Base-by-base conservation (phyloP, 1,140 invertebrate genomes). In the Antheraea pernyi region DNA sequence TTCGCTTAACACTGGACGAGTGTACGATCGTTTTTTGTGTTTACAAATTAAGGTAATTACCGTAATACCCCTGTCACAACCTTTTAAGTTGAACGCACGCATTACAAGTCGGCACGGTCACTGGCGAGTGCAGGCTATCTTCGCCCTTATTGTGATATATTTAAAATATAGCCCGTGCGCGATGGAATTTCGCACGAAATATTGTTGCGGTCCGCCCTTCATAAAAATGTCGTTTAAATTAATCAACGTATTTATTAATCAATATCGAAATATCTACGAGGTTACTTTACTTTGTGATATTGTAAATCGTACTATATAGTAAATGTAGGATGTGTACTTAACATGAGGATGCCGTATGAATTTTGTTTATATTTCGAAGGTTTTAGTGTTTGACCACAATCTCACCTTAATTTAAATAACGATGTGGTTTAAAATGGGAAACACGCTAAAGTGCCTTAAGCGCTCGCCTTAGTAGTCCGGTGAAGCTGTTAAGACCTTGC, bases 11-110 rank as follows among this genome's bases (percentile, higher is more conserved):
- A 59, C 66, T 75, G 74, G 69, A 64, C 70, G 71, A 75, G 67
- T 72, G 71, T 78, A 79, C 77, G 76, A 72, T 61, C 75, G 70
- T 83, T 85, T 88, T 86, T 86, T 84, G 75, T 86, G 81, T 85
- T 87, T 84, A 86, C 83, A 86, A 89, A 88, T 88, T 89, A 88
- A 86, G 79, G 81, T 84, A 85, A 86, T 87, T 85, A 86, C 82
- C 79, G 82, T 86, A 86, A 86, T 86, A 84, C 73, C 72, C 75
- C 80, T 83, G 84, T 82, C 87, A 84, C 80, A 86, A 86, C 83
- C 82, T 89, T 88, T 85, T 85, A 84, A 89, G 85, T 87, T 89
- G 82, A 89, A 87, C 76, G 84, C 73, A 81, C 84, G 82, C 78
- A 73, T 85, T 82, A 85, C 74, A 72, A 64, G 48, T 39, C 9